Percentiles rank a stretch among this genome's conserved stretches.
phyloP scores from a whole-genome alignment of 2,888 invertebrate species.

The Pseudoips prasinana region DNA sequence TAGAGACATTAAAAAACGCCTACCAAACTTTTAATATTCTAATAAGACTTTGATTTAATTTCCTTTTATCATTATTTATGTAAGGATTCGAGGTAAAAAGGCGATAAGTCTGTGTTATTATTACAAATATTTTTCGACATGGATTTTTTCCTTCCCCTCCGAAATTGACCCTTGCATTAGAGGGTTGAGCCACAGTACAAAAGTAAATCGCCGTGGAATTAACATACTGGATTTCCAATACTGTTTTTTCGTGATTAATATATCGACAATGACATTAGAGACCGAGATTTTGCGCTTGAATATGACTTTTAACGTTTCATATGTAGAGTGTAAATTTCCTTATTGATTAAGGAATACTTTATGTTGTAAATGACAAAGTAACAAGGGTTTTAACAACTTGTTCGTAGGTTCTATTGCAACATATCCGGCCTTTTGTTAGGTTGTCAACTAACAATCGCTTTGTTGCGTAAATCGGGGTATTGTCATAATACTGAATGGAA shows the following conservation, averaged over 20 bases:
- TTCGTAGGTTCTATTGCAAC: constrained; percentile 60
- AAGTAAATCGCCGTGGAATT: not conserved
- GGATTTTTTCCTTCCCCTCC: constrained; percentile 53
- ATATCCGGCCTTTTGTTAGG: constrained; percentile 56
- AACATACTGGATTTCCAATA: constrained; percentile 1
- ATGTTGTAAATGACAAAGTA: constrained; percentile 10
- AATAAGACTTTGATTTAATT: constrained; percentile 82
- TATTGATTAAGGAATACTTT: too few species aligned
- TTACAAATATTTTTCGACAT: constrained; percentile 45
- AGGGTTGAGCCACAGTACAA: constrained; percentile 50
- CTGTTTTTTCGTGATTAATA: too few species aligned
- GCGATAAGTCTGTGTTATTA: constrained; percentile 74
- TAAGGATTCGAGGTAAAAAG: constrained; percentile 67
- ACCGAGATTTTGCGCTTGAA: too few species aligned
- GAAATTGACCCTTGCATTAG: constrained; percentile 39
- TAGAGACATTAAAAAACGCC: constrained; percentile 78
- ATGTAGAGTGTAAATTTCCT: too few species aligned
- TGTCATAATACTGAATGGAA: constrained; percentile 33
- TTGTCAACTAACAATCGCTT: constrained; percentile 50
- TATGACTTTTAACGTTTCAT: too few species aligned
- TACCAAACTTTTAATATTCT: constrained; percentile 78
- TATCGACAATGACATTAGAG: too few species aligned
- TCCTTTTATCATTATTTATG: constrained; percentile 82
- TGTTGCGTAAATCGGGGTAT: constrained; percentile 41
- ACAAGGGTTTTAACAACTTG: constrained; percentile 59